phyloP scores from a whole-genome alignment of 2,888 invertebrate genomes.

The Phytoseiulus persimilis region DNA sequence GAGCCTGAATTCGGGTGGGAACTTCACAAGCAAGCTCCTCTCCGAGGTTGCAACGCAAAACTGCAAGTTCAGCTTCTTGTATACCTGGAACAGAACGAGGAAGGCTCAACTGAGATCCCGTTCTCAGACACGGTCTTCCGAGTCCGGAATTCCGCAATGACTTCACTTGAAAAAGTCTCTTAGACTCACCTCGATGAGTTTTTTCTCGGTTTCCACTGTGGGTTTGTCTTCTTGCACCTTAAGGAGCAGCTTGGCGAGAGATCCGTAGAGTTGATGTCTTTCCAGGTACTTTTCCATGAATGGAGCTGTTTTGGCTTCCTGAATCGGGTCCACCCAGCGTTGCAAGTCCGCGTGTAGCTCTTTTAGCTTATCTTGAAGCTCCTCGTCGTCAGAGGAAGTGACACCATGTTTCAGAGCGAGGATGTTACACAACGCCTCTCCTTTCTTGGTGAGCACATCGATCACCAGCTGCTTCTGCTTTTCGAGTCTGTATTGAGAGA shows the following conservation, averaged over 20 bases:
- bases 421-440: conserved; percentile 63
- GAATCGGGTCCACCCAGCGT: conserved; percentile 66
- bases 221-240: conserved; percentile 75
- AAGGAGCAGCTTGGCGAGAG: conserved; percentile 65
- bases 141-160: too few species aligned
- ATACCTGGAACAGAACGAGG: conserved; percentile 41
- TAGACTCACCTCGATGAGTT: conserved; percentile 46
- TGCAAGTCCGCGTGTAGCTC: conserved; percentile 62
- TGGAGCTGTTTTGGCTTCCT: conserved; percentile 47
- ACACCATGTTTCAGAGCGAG: conserved; percentile 40
- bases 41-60: neutral
- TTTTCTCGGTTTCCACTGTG: conserved; percentile 60
- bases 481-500: conserved; percentile 59
- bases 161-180: conserved; percentile 20
- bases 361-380: conserved; percentile 52
- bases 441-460: conserved; percentile 69
- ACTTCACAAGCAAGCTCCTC: neutral
- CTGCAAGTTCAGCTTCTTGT: conserved; percentile 46
- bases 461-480: conserved; percentile 69
- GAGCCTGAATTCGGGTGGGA: conserved; percentile 9
- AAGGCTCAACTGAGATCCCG: neutral
- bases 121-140: too few species aligned
- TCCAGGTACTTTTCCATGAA: conserved; percentile 67
- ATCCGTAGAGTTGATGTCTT: conserved; percentile 68
- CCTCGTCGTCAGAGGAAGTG: conserved; percentile 39